Base-by-base conservation (phyloP, 1,140 invertebrate species). In the Paracyclopina nana region DNA sequence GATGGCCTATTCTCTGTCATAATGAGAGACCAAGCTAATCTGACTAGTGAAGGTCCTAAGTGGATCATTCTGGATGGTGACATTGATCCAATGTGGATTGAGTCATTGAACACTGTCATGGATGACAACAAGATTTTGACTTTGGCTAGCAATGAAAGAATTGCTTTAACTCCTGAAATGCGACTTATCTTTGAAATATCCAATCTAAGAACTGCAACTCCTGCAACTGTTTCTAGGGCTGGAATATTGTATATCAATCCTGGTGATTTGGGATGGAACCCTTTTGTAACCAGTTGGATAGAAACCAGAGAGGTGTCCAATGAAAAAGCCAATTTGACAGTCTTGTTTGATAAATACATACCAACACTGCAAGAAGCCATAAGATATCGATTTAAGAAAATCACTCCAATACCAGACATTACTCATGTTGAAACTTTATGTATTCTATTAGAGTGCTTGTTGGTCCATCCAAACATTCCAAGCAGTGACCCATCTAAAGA, bases 61-160 rank as follows among this genome's bases (percentile, higher is more conserved):
- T 96, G 90, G 90, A 91, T 96, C 60, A 72, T 96, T 16, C 67
- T 95, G 38, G 91, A 96, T 65, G 90, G 90, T 41, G 90, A 95
- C 60, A 95, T 95, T 59, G 91, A 95, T 75, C 90, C 91, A 0
- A 94, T 94, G 86, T 95, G 88, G 90, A 95, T 95, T 56, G 88
- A 94, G 65, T 92, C 86, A 1, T 66, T 95, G 6, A 96, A 95
- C 61, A 73, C 70, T 16, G 69, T 72, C 30, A 73, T 73, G 71
- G 70, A 73, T 58, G 71, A 73, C 58, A 73, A 73, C 56, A 72
- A 72, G n/a, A 78, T 96, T 12, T 68, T 96, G 50, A 96, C 91
- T 5, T 66, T 96, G 57, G 90, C 90, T 2, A 94, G 86, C 64
- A 95, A 95, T 62, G 91, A 96, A 65, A 72, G 90, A 61, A 96